These are phyloP conservation scores for Lytechinus pictus DNA, from an alignment of 35 echinoderm and acorn worm species.

Conservation along the genomic window DNA sequence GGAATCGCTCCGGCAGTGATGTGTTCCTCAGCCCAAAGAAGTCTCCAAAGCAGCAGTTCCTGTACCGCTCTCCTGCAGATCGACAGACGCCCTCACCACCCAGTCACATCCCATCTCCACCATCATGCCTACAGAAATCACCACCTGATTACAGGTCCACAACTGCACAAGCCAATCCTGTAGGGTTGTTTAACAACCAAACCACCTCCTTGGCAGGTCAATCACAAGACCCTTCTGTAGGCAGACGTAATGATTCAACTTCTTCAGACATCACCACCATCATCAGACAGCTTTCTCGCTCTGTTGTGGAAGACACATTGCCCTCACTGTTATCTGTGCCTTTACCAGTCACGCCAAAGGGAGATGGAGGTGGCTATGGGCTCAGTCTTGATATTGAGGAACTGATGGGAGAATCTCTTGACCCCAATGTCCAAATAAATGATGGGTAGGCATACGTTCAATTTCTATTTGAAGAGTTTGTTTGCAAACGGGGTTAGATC, in stretches of 20 bases:
- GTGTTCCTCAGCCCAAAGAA: conserved; percentile 29
- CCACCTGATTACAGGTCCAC: conserved; percentile 8
- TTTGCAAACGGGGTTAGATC: no score
- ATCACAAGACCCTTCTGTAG: conserved; percentile 37
- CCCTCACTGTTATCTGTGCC: conserved; percentile 75
- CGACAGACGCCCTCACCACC: conserved; percentile 62
- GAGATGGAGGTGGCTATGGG: conserved; percentile 93
- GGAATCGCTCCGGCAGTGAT: conserved; percentile 9
- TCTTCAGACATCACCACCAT: conserved; percentile 71
- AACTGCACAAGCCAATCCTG: conserved; percentile 22
- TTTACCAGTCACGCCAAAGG: conserved; percentile 86
- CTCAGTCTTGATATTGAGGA: conserved; percentile 89
- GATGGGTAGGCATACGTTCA: not conserved
- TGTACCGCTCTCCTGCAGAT: conserved; percentile 22
- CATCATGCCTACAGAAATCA: conserved; percentile 32
- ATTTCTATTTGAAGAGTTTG: no score
- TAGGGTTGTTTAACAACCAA: not conserved
- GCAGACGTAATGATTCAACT: conserved; percentile 42
- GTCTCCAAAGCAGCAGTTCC: conserved; percentile 4
- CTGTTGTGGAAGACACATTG: conserved; percentile 73
- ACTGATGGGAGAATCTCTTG: conserved; percentile 63
- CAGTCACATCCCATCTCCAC: conserved; percentile 60
- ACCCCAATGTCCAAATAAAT: conserved; percentile 42
- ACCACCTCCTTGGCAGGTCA: not conserved
- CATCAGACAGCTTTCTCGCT: conserved; percentile 71